Evolutionary conservation across 2,888 invertebrate genomes (phyloP).

Genomic region (Sthenelais limicola): DNA sequence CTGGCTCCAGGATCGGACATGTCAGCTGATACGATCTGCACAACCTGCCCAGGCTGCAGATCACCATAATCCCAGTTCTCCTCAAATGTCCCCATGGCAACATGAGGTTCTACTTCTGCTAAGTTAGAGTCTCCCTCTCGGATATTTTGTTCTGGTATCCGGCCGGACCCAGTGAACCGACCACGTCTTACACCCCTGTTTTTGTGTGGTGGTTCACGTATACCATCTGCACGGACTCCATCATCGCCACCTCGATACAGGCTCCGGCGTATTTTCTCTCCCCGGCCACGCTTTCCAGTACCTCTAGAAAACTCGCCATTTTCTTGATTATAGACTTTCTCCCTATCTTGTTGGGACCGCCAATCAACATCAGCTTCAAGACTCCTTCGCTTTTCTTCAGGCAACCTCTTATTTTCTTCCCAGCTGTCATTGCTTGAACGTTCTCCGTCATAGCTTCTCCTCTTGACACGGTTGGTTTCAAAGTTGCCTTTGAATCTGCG

Average conservation of each 20-base stretch:
- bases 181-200: slow-evolving; percentile 14
- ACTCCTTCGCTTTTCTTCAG: too few species aligned
- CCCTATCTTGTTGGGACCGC: not conserved
- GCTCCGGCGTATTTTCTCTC: not conserved
- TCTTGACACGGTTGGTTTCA: not conserved
- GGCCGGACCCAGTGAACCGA: slow-evolving; percentile 18
- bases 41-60: slow-evolving; percentile 20
- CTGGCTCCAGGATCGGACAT: not conserved
- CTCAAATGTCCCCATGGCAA: slow-evolving; percentile 26
- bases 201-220: slow-evolving; percentile 17
- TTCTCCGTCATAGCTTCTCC: slow-evolving; percentile 24
- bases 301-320: not conserved
- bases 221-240: slow-evolving; percentile 6
- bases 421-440: not conserved
- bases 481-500: slow-evolving; percentile 18
- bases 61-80: slow-evolving; percentile 36
- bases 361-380: not conserved
- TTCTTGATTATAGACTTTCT: not conserved
- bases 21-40: slow-evolving; percentile 31
- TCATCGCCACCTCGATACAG: slow-evolving; percentile 30
- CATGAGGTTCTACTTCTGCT: slow-evolving; percentile 3
- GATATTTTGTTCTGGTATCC: slow-evolving; percentile 11
- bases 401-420: slow-evolving; percentile 2
- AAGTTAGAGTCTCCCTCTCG: slow-evolving; percentile 27
- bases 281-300: not conserved